Percentiles rank a stretch among this genome's conserved stretches.
phyloP scores from a whole-genome alignment of 2,888 invertebrate species.

The Drosophila nr. medialis region DNA sequence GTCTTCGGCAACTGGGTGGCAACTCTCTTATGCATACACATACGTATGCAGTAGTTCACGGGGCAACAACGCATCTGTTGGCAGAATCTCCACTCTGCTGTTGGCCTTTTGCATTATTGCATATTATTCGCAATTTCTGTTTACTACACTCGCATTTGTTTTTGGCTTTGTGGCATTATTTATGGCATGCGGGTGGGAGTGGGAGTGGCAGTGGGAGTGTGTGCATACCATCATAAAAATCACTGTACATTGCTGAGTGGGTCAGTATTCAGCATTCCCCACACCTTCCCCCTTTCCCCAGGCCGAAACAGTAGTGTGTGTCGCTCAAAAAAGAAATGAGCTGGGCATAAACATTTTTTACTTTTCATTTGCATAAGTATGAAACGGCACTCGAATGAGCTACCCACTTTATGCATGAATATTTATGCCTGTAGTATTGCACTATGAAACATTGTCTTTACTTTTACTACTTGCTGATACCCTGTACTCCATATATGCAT shows the following conservation, averaged over 20 bases:
- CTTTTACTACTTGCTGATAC: conserved; percentile 9
- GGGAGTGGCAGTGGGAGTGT: not conserved
- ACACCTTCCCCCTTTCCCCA: too few relatives aligned
- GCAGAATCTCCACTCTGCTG: conserved; percentile 47
- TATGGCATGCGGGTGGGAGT: conserved; percentile 39
- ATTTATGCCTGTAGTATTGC: conserved; percentile 25
- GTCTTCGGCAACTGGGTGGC: conserved; percentile 18
- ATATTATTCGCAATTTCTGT: conserved; percentile 79
- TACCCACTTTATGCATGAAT: conserved; percentile 20
- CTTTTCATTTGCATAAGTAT: conserved; percentile 73
- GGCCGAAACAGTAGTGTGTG: conserved; percentile 26
- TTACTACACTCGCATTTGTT: conserved; percentile 73
- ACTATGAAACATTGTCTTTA: conserved; percentile 31
- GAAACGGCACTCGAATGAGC: conserved; percentile 26
- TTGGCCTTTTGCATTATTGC: conserved; percentile 78
- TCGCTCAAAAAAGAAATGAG: conserved; percentile 53
- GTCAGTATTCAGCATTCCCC: conserved; percentile 16
- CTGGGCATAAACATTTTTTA: conserved; percentile 63
- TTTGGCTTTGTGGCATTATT: conserved; percentile 76
- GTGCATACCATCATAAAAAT: conserved; percentile 43
- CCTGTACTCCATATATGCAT: conserved; percentile 7
- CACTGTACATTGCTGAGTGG: conserved; percentile 50
- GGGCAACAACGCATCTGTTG: conserved; percentile 12
- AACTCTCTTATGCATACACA: conserved; percentile 3
- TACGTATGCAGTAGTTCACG: not conserved